Base-by-base conservation (phyloP, 1,140 invertebrate species). In the Brachionus sp. region DNA sequence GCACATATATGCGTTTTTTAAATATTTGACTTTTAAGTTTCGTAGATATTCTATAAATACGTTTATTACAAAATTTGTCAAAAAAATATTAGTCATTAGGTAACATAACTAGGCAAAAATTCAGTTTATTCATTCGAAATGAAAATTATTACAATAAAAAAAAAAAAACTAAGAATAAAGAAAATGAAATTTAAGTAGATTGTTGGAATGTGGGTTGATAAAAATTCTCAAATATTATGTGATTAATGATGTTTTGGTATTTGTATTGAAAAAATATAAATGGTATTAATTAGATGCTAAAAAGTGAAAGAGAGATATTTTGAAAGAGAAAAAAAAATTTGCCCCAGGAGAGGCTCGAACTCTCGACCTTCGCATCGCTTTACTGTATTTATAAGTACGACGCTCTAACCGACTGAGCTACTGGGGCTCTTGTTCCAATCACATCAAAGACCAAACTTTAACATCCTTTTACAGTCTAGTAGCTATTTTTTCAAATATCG, bases 341-440 rank as follows among this genome's bases (percentile, higher is more conserved):
- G 70, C 70, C 70, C 39, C 39, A 75, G 70, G 70, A 75, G 70
- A 75, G 70, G 70, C 37, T 75, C 70, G 70, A 75, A 75, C 70
- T 75, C 70, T 75, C 70, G 70, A 75, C 70, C 70, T 75, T 75
- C 70, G 70, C 70, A 75, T 75, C 70, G 70, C 70, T 75, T 46
- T 6, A 75, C 70, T 75, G 70, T 75, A 75, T 75, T 75, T 75
- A 75, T 75, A 75, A 75, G 70, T 75, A 75, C 70, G 70, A 75
- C 70, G 70, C 70, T 75, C 70, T 75, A 75, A 75, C 70, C 70
- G 44, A 75, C 70, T 75, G 70, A 75, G 70, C 70, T 75, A 75
- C 70, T 75, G 39, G 70, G 70, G 70, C 70, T 75, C 29, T 39
- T 39, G 23, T 25, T 75, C 33, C 23, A 39, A 13, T n/a, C 1